Conservation (phyloP, 2,113 vertebrate genomes). For the Drymodes brunneopygia region DNA sequence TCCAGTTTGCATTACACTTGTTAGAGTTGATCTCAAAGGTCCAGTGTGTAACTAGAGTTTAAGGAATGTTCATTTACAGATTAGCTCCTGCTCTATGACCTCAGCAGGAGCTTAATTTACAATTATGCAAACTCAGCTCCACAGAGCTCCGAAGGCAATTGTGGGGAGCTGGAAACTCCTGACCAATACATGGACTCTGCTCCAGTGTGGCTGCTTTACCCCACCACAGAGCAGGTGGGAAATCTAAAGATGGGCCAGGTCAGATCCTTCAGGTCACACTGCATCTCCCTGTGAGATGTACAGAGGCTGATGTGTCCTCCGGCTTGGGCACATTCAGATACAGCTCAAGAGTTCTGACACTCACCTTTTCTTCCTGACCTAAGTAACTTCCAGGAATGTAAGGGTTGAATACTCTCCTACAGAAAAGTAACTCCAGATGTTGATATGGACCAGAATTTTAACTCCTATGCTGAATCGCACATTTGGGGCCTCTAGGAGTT, state of each 20-base stretch:
- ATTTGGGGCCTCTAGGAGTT: not conserved
- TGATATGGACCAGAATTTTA: not conserved
- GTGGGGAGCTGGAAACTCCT: not conserved
- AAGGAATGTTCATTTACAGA: slow-evolving; percentile 66
- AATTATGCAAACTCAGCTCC: not conserved
- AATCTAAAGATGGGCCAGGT: not conserved
- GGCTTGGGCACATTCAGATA: not conserved
- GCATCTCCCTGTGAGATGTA: rapidly evolving
- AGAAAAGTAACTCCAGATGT: not conserved
- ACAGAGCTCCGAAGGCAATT: not conserved
- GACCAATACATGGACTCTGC: not conserved
- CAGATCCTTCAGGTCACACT: not conserved
- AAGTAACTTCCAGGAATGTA: not conserved
- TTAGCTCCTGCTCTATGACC: slow-evolving; percentile 70
- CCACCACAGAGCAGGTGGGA: not conserved
- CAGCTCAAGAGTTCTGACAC: not conserved
- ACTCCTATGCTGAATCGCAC: not conserved
- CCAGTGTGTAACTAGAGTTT: slow-evolving; percentile 45
- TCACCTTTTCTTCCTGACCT: not conserved
- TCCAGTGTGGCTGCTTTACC: not conserved
- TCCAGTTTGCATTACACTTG: slow-evolving; percentile 60
- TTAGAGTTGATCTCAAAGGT: slow-evolving; percentile 73
- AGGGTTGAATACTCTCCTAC: not conserved
- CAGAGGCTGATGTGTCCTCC: rapidly evolving
- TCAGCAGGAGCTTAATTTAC: slow-evolving; percentile 61